Conservation (phyloP, 2,113 vertebrate genomes). For the Aphyosemion australe region DNA sequence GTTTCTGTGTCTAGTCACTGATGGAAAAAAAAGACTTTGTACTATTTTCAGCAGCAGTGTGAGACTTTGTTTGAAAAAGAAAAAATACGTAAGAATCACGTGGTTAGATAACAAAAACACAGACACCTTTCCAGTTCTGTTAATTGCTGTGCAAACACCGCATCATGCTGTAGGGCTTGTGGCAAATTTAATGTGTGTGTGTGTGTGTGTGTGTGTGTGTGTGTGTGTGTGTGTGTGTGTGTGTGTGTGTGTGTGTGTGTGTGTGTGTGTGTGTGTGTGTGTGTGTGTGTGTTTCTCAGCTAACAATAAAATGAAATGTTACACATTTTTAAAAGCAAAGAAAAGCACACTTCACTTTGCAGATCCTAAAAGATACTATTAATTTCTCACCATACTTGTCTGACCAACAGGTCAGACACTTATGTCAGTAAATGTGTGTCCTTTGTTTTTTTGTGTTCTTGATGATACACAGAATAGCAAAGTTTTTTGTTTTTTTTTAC, state of each 20-base stretch:
- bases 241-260: too few species aligned
- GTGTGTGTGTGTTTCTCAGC: not conserved
- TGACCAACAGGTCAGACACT: constrained; percentile 20
- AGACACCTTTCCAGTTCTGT: constrained; percentile 42
- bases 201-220: not conserved
- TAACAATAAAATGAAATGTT: constrained; percentile 4
- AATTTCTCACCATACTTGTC: constrained; percentile 1
- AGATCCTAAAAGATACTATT: constrained; percentile 10
- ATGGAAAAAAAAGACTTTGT: constrained; percentile 45
- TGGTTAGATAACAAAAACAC: constrained; percentile 40
- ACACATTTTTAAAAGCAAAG: not conserved
- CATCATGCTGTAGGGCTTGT: constrained; percentile 6
- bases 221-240: too few species aligned
- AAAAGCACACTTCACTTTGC: constrained; percentile 13
- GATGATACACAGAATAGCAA: too few species aligned
- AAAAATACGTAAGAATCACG: constrained; percentile 21
- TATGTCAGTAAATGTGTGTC: not conserved
- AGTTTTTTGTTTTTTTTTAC: too few species aligned
- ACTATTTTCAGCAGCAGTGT: constrained; percentile 64
- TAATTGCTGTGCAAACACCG: constrained; percentile 52
- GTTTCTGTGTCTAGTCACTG: constrained; percentile 76
- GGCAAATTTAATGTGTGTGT: constrained; percentile 9
- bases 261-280: too few species aligned
- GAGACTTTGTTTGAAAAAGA: constrained; percentile 44
- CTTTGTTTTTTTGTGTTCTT: too few species aligned